These are phyloP conservation scores for Nezara viridula DNA, from an alignment of 2,888 invertebrate species.

Conservation along the genomic window DNA sequence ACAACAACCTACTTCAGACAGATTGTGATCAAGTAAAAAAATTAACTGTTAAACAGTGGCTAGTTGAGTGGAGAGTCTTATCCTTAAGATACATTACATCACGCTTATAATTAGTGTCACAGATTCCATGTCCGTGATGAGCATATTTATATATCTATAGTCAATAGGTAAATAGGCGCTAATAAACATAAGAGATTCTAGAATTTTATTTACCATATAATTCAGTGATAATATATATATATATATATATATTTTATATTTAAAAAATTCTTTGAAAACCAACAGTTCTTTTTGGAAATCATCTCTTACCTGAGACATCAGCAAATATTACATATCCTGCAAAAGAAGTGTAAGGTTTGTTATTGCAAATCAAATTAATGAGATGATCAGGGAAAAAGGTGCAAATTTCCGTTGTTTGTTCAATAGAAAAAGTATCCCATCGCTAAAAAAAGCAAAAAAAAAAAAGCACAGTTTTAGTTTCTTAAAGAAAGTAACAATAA, in stretches of 20 bases:
- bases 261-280: not conserved
- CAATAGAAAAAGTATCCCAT: constrained; percentile 30
- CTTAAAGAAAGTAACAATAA: not conserved
- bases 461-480: no score
- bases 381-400: constrained; percentile 63
- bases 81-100: no score
- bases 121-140: no score
- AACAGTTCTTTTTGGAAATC: not conserved
- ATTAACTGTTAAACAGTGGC: no score
- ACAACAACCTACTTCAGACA: no score
- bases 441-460: not conserved
- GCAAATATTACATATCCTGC: constrained; percentile 73
- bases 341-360: constrained; percentile 67
- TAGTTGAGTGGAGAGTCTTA: no score
- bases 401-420: constrained; percentile 60
- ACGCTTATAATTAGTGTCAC: no score
- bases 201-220: not conserved
- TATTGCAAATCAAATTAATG: constrained; percentile 57
- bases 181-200: not conserved
- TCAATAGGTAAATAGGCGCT: no score
- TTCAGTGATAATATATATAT: not conserved
- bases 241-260: no score
- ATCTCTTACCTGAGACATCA: constrained; percentile 65
- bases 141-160: no score
- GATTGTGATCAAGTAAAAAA: no score